A percentile compares a stretch with the other conserved stretches of the same genome.
Evolutionary conservation across 2,888 invertebrate species (phyloP).

Genomic region (Noctua comes): DNA sequence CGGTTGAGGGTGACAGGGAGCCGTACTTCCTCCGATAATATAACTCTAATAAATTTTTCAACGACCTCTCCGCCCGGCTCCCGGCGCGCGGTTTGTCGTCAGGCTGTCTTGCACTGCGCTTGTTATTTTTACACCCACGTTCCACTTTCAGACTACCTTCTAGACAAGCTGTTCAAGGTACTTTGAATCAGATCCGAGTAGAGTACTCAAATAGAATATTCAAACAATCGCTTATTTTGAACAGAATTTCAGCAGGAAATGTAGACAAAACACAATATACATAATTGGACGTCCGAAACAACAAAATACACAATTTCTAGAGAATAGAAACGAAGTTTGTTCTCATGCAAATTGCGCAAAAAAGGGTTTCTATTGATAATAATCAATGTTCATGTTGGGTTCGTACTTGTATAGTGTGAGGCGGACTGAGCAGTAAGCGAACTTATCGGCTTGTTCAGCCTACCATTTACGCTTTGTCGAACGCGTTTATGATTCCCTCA

Average conservation of each 20-base stretch:
- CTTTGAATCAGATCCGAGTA: conserved; percentile 7
- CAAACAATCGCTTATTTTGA: conserved; percentile 2
- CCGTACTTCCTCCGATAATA: conserved; percentile 36
- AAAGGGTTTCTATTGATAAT: conserved; percentile 57
- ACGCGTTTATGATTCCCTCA: conserved; percentile 70
- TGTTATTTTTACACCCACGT: conserved; percentile 56
- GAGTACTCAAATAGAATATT: conserved; percentile 22
- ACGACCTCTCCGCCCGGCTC: conserved; percentile 25
- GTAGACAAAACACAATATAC: conserved; percentile 16
- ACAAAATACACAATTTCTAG: conserved; percentile 26
- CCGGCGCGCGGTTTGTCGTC: background rate
- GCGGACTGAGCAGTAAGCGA: conserved; percentile 56
- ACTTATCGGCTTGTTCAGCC: conserved; percentile 74
- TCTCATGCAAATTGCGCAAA: conserved; percentile 44
- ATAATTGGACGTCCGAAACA: conserved; percentile 14
- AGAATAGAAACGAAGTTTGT: conserved; percentile 26
- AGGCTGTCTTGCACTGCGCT: conserved; percentile 17
- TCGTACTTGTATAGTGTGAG: conserved; percentile 31
- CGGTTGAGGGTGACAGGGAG: conserved; percentile 20
- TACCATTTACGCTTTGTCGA: conserved; percentile 71
- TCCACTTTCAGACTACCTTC: conserved; percentile 35
- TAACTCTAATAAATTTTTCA: conserved; percentile 56
- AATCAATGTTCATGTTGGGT: conserved; percentile 55
- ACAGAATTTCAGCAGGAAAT: conserved; percentile 19
- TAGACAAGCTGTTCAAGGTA: conserved; percentile 26